Evolutionary conservation across 1,140 invertebrate genomes (phyloP).

Genomic region (honey bee (Apis mellifera)): DNA sequence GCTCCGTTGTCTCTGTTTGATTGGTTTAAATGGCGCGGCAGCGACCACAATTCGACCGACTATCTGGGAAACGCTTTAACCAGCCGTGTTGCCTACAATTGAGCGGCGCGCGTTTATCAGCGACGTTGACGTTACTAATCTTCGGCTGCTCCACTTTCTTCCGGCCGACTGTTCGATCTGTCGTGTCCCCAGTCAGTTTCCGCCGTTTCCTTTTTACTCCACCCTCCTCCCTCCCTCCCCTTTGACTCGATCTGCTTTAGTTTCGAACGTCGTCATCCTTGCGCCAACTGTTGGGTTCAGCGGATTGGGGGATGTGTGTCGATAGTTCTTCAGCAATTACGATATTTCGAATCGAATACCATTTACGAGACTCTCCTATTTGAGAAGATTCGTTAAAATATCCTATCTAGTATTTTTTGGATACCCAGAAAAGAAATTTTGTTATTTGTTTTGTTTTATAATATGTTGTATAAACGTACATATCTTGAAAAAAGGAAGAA

Average conservation of each 20-base stretch:
- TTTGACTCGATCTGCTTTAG: neutral
- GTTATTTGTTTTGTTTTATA: no score
- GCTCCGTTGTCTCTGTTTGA: slow-evolving; percentile 58
- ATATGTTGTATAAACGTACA: no score
- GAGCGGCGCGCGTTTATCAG: slow-evolving; percentile 52
- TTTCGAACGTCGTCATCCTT: neutral
- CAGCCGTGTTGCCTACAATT: slow-evolving; percentile 53
- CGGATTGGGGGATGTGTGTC: no score
- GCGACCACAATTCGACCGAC: slow-evolving; percentile 60
- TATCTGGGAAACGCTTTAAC: slow-evolving; percentile 60
- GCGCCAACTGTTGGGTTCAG: neutral
- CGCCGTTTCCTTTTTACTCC: no score
- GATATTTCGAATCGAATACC: no score
- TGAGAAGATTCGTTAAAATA: no score
- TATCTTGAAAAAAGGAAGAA: no score
- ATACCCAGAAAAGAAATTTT: no score
- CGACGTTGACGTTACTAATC: slow-evolving; percentile 45
- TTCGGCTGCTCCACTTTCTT: slow-evolving; percentile 1
- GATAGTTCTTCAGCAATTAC: no score
- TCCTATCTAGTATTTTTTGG: no score
- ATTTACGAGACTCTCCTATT: no score
- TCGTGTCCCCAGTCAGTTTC: neutral
- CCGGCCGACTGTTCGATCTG: neutral
- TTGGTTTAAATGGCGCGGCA: slow-evolving; percentile 61
- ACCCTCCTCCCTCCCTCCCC: no score